Conservation (phyloP, 2,888 invertebrate species). For the Pedicia rivosa region DNA sequence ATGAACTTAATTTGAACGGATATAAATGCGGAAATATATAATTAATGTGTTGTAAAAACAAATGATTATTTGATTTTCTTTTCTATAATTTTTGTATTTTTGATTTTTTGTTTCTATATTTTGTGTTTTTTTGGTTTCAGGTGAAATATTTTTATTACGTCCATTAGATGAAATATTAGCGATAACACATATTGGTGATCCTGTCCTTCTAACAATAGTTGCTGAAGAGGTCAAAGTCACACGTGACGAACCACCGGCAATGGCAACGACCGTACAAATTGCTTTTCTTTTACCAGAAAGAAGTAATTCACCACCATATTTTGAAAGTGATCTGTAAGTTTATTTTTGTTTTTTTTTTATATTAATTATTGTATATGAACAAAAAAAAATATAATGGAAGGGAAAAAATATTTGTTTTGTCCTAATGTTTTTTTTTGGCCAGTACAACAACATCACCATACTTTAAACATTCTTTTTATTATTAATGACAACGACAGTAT, state of each 20-base stretch:
- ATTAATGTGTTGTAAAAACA: no score
- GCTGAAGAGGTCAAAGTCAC: slow-evolving; percentile 70
- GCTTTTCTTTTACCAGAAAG: slow-evolving; percentile 68
- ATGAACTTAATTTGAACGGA: no score
- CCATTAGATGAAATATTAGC: slow-evolving; percentile 65
- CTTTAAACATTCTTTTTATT: background rate
- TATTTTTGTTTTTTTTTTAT: slow-evolving; percentile 27
- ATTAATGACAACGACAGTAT: no score
- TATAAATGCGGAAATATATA: no score
- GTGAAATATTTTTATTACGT: slow-evolving; percentile 49
- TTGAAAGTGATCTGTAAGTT: slow-evolving; percentile 60
- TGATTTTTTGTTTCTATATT: no score
- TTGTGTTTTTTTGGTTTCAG: slow-evolving; percentile 33
- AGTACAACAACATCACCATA: background rate
- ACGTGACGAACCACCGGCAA: slow-evolving; percentile 57
- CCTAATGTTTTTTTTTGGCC: slow-evolving; percentile 2
- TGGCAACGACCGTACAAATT: slow-evolving; percentile 66
- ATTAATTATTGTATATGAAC: no score
- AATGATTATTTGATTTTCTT: no score
- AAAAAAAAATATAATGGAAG: background rate
- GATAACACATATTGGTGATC: slow-evolving; percentile 67
- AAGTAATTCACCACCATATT: slow-evolving; percentile 61
- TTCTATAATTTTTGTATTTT: no score
- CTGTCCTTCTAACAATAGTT: slow-evolving; percentile 66
- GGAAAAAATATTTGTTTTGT: no score